Evolutionary conservation across 2,113 vertebrate genomes (phyloP).

Genomic region (Pteruthius melanotis): DNA sequence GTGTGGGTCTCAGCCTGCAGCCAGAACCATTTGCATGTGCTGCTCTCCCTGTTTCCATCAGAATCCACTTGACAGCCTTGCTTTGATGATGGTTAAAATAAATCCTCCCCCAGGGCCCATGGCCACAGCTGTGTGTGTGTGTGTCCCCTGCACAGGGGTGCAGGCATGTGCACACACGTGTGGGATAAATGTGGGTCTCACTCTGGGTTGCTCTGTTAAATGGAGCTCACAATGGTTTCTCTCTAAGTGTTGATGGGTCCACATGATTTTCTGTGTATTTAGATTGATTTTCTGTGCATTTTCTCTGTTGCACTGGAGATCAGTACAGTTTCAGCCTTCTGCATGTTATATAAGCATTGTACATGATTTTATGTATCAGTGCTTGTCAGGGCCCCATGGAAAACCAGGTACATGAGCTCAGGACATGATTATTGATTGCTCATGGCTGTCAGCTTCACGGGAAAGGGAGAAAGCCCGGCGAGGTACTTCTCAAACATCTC

Average conservation of each 20-base stretch:
- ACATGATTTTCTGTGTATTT: background rate
- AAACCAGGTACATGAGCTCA: background rate
- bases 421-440: background rate
- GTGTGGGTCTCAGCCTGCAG: background rate
- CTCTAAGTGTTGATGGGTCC: background rate
- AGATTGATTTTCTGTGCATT: background rate
- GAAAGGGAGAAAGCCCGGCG: background rate
- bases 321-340: background rate
- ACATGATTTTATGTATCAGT: background rate
- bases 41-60: background rate
- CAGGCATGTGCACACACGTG: accelerated
- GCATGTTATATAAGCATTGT: background rate
- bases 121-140: accelerated
- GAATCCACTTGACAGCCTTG: background rate
- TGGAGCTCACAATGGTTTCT: background rate
- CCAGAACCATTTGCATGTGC: background rate
- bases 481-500: background rate
- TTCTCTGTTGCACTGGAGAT: background rate
- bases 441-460: background rate
- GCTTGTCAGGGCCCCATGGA: background rate
- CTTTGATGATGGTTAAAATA: background rate
- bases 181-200: background rate
- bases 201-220: background rate
- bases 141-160: too few relatives aligned
- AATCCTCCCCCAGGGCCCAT: background rate